Percentiles rank a stretch among this genome's conserved stretches.
These are phyloP conservation scores for Geophilus truncorum DNA, from an alignment of 2,888 invertebrate genomes.

Conservation along the genomic window DNA sequence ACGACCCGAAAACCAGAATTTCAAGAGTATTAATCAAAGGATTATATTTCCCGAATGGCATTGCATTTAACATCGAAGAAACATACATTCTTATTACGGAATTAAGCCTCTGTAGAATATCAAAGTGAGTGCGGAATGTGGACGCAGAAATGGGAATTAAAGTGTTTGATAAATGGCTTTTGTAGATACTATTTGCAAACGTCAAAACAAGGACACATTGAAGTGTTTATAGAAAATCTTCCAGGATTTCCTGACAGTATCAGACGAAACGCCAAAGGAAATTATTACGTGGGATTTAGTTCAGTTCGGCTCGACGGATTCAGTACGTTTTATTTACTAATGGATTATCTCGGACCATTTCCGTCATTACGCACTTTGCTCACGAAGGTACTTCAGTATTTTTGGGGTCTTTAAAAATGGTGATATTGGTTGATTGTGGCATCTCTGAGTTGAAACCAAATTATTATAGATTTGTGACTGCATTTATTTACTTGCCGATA, in stretches of 20 bases:
- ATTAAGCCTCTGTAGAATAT: constrained; percentile 42
- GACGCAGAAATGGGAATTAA: not conserved
- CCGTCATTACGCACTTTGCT: constrained; percentile 42
- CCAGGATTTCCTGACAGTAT: constrained; percentile 45
- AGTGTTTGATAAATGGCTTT: not conserved
- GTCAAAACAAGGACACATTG: constrained; percentile 40
- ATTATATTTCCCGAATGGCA: constrained; percentile 44
- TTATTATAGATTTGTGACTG: no score
- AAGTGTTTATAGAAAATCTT: constrained; percentile 42
- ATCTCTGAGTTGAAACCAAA: no score
- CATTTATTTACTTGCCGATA: no score
- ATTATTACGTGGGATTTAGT: constrained; percentile 43
- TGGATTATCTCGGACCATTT: constrained; percentile 43
- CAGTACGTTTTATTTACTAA: constrained; percentile 42
- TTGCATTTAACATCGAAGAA: constrained; percentile 41
- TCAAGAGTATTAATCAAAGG: constrained; percentile 40
- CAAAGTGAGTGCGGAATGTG: constrained; percentile 39
- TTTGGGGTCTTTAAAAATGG: no score
- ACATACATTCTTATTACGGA: constrained; percentile 41
- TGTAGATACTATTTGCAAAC: constrained; percentile 42
- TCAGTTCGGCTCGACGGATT: constrained; percentile 41
- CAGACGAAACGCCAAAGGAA: constrained; percentile 40
- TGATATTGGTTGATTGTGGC: no score
- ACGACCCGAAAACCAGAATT: constrained; percentile 39
- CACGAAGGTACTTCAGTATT: constrained; percentile 40